Conservation (phyloP, 2,797 vertebrate genomes). For the Phrynocephalus forsythii region DNA sequence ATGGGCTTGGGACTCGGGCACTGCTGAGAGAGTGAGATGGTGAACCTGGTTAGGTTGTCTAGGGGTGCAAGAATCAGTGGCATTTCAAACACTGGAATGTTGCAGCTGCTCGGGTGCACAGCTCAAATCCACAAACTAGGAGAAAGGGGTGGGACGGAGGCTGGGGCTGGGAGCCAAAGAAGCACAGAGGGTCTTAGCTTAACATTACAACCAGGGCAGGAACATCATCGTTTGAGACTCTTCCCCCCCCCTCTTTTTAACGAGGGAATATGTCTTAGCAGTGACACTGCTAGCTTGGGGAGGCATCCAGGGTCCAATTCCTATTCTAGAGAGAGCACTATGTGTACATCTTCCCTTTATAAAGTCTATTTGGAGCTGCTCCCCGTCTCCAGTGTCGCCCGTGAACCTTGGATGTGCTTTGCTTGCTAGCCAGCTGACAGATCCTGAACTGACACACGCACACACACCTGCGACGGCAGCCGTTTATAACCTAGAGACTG, state of each 20-base stretch:
- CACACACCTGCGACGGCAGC: constrained; percentile 72
- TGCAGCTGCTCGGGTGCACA: constrained; percentile 77
- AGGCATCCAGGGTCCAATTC: constrained; percentile 44
- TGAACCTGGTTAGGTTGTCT: constrained; percentile 66
- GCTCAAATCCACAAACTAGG: constrained; percentile 65
- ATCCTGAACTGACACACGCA: constrained; percentile 62
- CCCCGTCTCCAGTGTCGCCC: constrained; percentile 56
- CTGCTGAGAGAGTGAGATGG: constrained; percentile 60
- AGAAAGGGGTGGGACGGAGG: constrained; percentile 11
- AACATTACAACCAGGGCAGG: constrained; percentile 45
- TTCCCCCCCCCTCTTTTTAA: neutral
- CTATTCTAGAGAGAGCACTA: constrained; percentile 44
- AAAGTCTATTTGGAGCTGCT: constrained; percentile 59
- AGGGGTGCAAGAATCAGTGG: constrained; percentile 73
- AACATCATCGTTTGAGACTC: constrained; percentile 57
- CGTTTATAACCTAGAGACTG: constrained; percentile 72
- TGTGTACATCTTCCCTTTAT: constrained; percentile 63
- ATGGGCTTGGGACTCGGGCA: constrained; percentile 63
- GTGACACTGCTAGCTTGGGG: constrained; percentile 50
- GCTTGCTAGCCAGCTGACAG: constrained; percentile 72
- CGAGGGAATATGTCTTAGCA: constrained; percentile 67
- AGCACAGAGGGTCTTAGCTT: constrained; percentile 63
- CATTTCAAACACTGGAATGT: constrained; percentile 78
- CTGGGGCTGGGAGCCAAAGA: constrained; percentile 47
- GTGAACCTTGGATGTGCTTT: constrained; percentile 72